phyloP scores from a whole-genome alignment of 2,888 invertebrate genomes.

The Aethes cnicana region DNA sequence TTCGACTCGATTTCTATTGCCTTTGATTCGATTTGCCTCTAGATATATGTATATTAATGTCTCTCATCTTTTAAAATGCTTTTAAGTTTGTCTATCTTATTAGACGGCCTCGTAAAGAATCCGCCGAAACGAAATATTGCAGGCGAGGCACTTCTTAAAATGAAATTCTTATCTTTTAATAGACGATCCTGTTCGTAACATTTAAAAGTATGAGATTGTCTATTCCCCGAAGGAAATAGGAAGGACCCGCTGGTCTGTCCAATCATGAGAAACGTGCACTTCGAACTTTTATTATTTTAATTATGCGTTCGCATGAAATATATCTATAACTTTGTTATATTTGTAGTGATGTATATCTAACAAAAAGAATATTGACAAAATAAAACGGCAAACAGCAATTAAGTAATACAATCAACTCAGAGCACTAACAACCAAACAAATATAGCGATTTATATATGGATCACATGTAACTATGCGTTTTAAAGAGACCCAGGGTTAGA shows the following conservation, averaged over 20 bases:
- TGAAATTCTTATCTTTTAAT: conserved; percentile 54
- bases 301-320: too few relatives aligned
- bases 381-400: too few relatives aligned
- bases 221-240: conserved; percentile 1
- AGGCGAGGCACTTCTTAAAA: conserved; percentile 49
- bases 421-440: too few relatives aligned
- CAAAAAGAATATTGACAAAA: too few relatives aligned
- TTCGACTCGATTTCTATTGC: too few relatives aligned
- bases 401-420: too few relatives aligned
- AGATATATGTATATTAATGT: neutral
- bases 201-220: conserved; percentile 24
- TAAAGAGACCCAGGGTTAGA: too few relatives aligned
- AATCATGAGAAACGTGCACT: neutral
- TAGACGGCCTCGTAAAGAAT: conserved; percentile 15
- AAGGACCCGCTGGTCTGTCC: neutral
- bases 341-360: too few relatives aligned
- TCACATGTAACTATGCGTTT: too few relatives aligned
- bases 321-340: too few relatives aligned
- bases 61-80: conserved; percentile 8
- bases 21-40: too few relatives aligned
- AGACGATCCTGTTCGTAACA: conserved; percentile 39
- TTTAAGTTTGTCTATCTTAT: conserved; percentile 18
- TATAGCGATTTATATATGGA: too few relatives aligned
- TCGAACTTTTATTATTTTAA: neutral
- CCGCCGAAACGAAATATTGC: conserved; percentile 35